Conservation (phyloP, 1,140 invertebrate genomes). For the Drosophila bipectinata region DNA sequence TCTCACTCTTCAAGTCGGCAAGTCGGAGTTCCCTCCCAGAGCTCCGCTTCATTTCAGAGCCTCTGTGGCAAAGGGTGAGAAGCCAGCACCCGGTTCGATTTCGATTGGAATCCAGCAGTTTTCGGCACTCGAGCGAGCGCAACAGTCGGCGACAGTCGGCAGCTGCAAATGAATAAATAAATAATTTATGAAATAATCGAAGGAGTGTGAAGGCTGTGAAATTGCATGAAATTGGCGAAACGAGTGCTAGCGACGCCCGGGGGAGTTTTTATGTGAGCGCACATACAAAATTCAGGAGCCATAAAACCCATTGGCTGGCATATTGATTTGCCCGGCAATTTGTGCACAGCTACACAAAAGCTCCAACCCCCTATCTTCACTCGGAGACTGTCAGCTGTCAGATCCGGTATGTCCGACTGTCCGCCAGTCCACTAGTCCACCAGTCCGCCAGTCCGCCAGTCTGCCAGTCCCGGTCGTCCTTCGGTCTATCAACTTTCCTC, state of each 20-base stretch:
- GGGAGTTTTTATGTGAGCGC: slow-evolving; percentile 19
- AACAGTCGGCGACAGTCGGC: slow-evolving; percentile 30
- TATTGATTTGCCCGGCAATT: slow-evolving; percentile 30
- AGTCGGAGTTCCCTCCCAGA: slow-evolving; percentile 50
- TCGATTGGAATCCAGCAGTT: slow-evolving; percentile 10
- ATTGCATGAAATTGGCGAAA: slow-evolving; percentile 42
- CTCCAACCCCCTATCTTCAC: neutral
- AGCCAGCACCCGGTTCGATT: slow-evolving; percentile 19
- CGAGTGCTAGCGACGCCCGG: slow-evolving; percentile 12
- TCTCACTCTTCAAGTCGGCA: slow-evolving; percentile 7
- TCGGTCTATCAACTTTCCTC: slow-evolving; percentile 2
- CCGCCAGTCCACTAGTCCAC: neutral
- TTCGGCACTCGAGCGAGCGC: slow-evolving; percentile 29
- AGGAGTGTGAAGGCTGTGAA: slow-evolving; percentile 28
- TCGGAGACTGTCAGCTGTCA: slow-evolving; percentile 10
- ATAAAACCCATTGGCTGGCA: slow-evolving; percentile 25
- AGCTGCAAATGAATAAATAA: slow-evolving; percentile 74
- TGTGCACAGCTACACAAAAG: slow-evolving; percentile 7
- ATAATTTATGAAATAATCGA: slow-evolving; percentile 60
- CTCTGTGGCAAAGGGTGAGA: slow-evolving; percentile 21
- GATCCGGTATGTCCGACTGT: neutral
- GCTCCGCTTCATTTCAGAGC: slow-evolving; percentile 31
- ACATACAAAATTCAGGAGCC: slow-evolving; percentile 24
- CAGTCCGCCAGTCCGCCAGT: too few species aligned
- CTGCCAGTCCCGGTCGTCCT: neutral